Evolutionary conservation across 1,140 invertebrate genomes (phyloP), one percentile per base, ranked within the genome.

Genomic region (Popillia japonica): DNA sequence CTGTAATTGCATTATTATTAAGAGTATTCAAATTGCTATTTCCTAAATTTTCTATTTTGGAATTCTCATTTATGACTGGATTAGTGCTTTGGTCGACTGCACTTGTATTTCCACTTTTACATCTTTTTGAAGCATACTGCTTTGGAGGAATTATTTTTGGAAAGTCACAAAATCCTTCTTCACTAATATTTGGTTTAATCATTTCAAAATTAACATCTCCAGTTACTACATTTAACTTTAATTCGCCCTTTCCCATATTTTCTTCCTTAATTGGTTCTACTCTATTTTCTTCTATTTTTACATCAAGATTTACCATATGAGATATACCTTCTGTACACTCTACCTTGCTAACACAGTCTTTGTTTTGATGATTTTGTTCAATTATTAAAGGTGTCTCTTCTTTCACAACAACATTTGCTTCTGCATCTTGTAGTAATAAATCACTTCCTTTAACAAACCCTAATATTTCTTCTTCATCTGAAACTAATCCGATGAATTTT

Each of bases 391-490:
- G n/a, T 17, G 17, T 7, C 17, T 7, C 17, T 1, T 7, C 14
- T 55, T 55, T n/a, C 17, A 17, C 14, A 55, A 17, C 48, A n/a
- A n/a, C 2, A n/a, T 55, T 55, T 68, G 23, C 7, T 27, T 27
- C 6, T 68, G 3, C 27, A 68, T 68, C 27, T 1, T 23, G 27
- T 27, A 34, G 8, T 27, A 68, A 27, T 9, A 68, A 27, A 68
- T 68, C 22, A 22, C 8, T 27, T 9, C 22, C 61, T 34, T 68
- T 17, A 27, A 68, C 22, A 34, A 42, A 77, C 9, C 40, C 48
- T 72, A 77, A 68, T 17, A 40, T 59, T 68, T 68, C 76, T 10
- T 77, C 76, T 11, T 68, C 61, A 40, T 77, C 76, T 10, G 22
- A 40, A 64, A 61, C 9, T 9, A 40, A 14, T 68, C 34, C 41